These are phyloP conservation scores for Caloenas nicobarica DNA, from an alignment of 2,113 vertebrate species.

Conservation along the genomic window DNA sequence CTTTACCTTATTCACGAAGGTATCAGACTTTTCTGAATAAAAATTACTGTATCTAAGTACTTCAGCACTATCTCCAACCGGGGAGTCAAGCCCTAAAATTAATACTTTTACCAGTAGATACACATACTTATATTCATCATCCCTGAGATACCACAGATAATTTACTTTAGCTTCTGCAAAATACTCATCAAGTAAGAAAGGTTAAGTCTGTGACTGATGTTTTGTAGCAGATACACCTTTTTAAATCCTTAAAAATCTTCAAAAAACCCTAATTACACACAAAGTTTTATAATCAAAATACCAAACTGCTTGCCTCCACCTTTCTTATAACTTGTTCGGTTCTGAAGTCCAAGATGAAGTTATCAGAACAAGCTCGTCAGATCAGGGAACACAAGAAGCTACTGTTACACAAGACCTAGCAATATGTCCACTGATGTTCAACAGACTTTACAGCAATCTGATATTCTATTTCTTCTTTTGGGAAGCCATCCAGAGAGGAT, in stretches of 20 bases:
- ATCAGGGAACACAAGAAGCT: not conserved
- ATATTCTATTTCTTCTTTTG: not conserved
- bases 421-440: not conserved
- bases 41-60: not conserved
- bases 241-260: not conserved
- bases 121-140: not conserved
- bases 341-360: not conserved
- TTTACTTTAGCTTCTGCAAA: not conserved
- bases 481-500: not conserved
- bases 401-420: not conserved
- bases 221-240: not conserved
- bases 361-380: not conserved
- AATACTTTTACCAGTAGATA: not conserved
- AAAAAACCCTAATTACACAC: not conserved
- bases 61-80: not conserved
- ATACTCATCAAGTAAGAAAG: not conserved
- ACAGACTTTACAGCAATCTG: not conserved
- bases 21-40: conserved; percentile 10
- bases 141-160: not conserved
- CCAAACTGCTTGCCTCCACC: not conserved
- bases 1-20: not conserved
- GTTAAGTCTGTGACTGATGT: fast-evolving
- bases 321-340: not conserved
- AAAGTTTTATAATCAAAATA: not conserved
- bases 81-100: not conserved